phyloP scores from a whole-genome alignment of 2,888 invertebrate species.

The Calameuta filiformis region DNA sequence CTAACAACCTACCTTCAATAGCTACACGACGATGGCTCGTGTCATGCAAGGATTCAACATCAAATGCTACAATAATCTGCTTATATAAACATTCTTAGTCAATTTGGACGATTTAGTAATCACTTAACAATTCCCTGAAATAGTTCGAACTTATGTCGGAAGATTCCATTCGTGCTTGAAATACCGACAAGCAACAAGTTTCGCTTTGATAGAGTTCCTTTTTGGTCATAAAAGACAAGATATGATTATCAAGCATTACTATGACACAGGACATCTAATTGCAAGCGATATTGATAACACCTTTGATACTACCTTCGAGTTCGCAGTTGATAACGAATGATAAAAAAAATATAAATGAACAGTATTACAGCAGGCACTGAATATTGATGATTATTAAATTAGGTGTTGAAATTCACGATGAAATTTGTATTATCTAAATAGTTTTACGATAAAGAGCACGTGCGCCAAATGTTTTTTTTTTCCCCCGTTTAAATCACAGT shows the following conservation, averaged over 20 bases:
- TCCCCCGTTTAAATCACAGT: neutral
- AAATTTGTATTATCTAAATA: neutral
- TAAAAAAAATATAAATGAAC: too few species aligned
- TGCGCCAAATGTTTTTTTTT: neutral
- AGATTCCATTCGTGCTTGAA: neutral
- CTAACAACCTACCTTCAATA: neutral
- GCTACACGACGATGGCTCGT: neutral
- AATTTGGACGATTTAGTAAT: neutral
- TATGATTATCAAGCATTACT: neutral
- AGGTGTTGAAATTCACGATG: neutral
- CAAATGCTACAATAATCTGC: neutral
- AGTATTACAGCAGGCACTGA: too few species aligned
- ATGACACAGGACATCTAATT: neutral
- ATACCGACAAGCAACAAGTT: neutral
- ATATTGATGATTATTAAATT: too few species aligned
- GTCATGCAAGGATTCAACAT: neutral
- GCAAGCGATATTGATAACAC: neutral
- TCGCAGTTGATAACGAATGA: too few species aligned
- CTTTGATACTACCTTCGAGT: neutral
- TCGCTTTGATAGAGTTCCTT: neutral
- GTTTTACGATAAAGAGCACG: neutral
- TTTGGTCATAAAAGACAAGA: neutral
- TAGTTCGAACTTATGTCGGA: neutral
- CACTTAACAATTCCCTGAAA: too few species aligned
- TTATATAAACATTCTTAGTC: neutral